phyloP scores from a whole-genome alignment of 1,140 invertebrate genomes.

The Ceratina calcarata region DNA sequence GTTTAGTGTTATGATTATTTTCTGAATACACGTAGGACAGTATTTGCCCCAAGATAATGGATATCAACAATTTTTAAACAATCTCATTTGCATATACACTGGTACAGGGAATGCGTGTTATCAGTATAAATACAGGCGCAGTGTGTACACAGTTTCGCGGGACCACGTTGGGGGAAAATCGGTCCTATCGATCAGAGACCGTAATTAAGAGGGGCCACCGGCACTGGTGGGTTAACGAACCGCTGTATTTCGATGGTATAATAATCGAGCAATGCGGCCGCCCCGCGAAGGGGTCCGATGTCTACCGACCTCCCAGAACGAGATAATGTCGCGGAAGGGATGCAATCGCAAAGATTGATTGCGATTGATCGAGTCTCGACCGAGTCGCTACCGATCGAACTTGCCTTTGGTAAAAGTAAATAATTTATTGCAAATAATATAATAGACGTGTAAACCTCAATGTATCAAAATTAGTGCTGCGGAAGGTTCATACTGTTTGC shows the following conservation, averaged over 20 bases:
- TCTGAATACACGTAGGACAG: too few species aligned
- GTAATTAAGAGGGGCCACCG: slow-evolving; percentile 57
- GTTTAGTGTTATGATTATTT: too few species aligned
- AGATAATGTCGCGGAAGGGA: slow-evolving; percentile 53
- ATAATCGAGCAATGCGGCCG: slow-evolving; percentile 59
- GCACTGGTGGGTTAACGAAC: slow-evolving; percentile 54
- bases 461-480: too few species aligned
- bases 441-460: too few species aligned
- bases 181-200: slow-evolving; percentile 55
- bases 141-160: slow-evolving; percentile 49
- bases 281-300: slow-evolving; percentile 16
- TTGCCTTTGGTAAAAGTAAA: too few species aligned
- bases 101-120: slow-evolving; percentile 8
- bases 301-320: slow-evolving; percentile 24
- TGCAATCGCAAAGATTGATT: slow-evolving; percentile 58
- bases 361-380: slow-evolving; percentile 28
- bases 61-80: slow-evolving; percentile 8
- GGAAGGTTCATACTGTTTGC: too few species aligned
- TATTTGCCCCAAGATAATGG: background rate
- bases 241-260: slow-evolving; percentile 58
- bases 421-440: too few species aligned
- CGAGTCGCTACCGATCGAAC: background rate
- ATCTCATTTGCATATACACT: background rate
- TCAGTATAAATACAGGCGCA: slow-evolving; percentile 42
- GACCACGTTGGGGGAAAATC: slow-evolving; percentile 53